Base-by-base conservation (phyloP, 2,888 invertebrate genomes). In the Sphinx pinastri region DNA sequence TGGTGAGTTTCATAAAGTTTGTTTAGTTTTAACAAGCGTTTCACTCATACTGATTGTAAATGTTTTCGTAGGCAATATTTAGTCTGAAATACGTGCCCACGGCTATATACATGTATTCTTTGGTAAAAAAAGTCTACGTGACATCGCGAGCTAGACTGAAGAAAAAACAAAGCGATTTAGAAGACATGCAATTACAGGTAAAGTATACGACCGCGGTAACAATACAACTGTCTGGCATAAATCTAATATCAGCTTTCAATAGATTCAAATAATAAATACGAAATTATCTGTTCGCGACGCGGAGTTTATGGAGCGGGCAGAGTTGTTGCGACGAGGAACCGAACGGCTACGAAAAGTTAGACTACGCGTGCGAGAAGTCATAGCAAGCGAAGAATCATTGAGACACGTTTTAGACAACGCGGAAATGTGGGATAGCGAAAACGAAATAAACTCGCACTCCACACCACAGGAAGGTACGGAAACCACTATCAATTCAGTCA, bases 181-280 rank as follows among this genome's bases (percentile, higher is more conserved):
- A 92, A 73, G 93, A 93, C 57, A 84, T 93, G 75, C 83, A 88
- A 72, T 78, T 91, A 55, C 91, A 93, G 89, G 92, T 93, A 38
- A 25, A 25, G 25, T 25, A 25, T 25, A 25, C 25, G 25, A 25
- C 38, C 5, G 4, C 5, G 72, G 74, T 72, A 68, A n/a, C n/a
- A 54, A 52, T 70, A 55, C 5, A 58, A 49, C 1, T 52, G 13
- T 10, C 31, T 19, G n/a, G 38, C 11, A 47, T 31, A 58, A 49
- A 45, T 52, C 68, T 49, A 45, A 55, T 67, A 68, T 55, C 5
- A 7, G 5, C 8, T 38, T 38, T 67, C 51, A 68, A 49, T 77
- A 92, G 93, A 88, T 90, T 74, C 84, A 91, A 78, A 89, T 92
- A 84, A 83, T 91, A 72, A 85, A 88, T 72, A 87, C 88, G 45